Evolutionary conservation across 2,797 vertebrate species (phyloP), one percentile per base, ranked within the genome.

Genomic region (Tympanoctomys barrerae): DNA sequence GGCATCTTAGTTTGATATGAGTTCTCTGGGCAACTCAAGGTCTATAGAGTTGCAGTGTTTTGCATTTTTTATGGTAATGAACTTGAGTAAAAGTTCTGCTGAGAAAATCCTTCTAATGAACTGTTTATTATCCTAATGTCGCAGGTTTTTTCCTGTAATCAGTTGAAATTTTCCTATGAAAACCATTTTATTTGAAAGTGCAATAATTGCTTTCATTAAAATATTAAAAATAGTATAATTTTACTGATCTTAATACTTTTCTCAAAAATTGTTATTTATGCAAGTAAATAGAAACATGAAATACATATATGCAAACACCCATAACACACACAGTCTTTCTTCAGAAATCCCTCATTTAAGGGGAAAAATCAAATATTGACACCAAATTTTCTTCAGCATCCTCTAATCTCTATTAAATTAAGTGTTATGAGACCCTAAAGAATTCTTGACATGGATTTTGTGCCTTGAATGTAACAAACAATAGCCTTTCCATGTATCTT

Each of bases 231-330:
- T 4, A 7, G 9, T 54, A 21, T 75, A 68, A 46, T 49, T n/a
- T 1, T 42, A 18, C 10, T 73, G 3, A 66, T 77, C 33, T 84
- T 86, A 59, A 86, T 70, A 7, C 5, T 89, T 62, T 59, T 96
- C 42, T 88, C 10, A 92, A 52, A 61, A 79, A 9, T 82, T 33
- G 66, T 64, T 33, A 22, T 64, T 57, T 71, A 70, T 39, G 33
- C 66, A 70, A 70, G 26, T n/a, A 94, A 59, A 89, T 49, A 18
- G 84, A 24, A 86, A 77, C 64, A 26, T 24, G 90, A 78, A 81
- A 85, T 18, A 2, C 49, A 0, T 19, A 68, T 36, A 66, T 4
- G 7, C 13, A 78, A 31, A 18, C 0, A 61, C 3, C 42, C 22
- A 49, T 31, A 31, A 28, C 26, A 49, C 24, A 46, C 26, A 75